These are phyloP conservation scores for Gasterosteus nipponicus DNA, from an alignment of 2,113 vertebrate genomes.

Conservation along the genomic window DNA sequence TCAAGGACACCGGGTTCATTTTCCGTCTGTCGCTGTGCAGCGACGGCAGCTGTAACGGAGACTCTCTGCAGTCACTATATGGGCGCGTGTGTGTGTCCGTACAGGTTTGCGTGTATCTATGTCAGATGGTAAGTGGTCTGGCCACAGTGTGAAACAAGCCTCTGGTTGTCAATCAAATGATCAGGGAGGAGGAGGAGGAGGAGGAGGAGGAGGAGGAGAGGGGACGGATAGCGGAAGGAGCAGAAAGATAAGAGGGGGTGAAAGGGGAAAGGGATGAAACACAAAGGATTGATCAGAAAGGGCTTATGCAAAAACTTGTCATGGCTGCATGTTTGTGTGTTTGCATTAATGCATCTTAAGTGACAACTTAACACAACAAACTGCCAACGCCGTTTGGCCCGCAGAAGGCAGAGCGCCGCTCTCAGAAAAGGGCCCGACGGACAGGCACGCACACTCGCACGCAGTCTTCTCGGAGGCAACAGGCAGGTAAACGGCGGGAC, in stretches of 20 bases:
- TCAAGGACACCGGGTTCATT: conserved; percentile 22
- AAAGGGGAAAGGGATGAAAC: not conserved
- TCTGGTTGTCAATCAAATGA: conserved; percentile 52
- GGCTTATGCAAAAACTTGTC: not conserved
- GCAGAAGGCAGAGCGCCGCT: conserved; percentile 19
- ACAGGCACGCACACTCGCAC: conserved; percentile 24
- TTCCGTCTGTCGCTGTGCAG: conserved; percentile 10
- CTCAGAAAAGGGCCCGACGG: conserved; percentile 44
- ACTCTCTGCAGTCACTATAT: too few species aligned
- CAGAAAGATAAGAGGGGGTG: not conserved
- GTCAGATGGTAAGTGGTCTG: conserved; percentile 64
- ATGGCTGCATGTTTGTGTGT: conserved; percentile 25
- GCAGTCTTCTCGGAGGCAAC: conserved; percentile 47
- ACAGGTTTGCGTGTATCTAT: conserved; percentile 15
- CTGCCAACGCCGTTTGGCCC: conserved; percentile 21
- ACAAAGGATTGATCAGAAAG: not conserved
- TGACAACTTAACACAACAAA: conserved; percentile 17
- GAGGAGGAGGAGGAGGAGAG: conserved; percentile 14
- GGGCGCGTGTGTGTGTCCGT: not conserved
- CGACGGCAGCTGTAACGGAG: not conserved
- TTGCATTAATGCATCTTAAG: conserved; percentile 37
- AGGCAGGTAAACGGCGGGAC: conserved; percentile 58
- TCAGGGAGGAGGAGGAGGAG: too few species aligned
- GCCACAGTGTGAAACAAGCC: conserved; percentile 40
- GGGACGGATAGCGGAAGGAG: not conserved